A percentile compares a stretch with the other conserved stretches of the same genome.
Evolutionary conservation across 2,888 invertebrate genomes (phyloP).

Genomic region (Cantharis rustica): DNA sequence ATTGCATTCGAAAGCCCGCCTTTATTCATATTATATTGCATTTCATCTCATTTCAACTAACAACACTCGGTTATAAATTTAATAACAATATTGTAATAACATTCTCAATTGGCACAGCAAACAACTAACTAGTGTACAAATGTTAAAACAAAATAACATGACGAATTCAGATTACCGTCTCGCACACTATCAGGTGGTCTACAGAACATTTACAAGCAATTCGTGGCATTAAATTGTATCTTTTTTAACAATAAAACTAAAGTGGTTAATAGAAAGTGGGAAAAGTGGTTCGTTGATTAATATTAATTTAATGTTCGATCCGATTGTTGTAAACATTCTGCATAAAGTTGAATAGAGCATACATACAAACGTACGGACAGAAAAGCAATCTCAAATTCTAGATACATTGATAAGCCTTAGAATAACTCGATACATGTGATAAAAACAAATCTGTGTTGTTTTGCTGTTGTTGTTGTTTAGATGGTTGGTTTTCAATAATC

Average conservation of each 20-base stretch:
- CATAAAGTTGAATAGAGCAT: slow-evolving; percentile 37
- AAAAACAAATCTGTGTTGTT: slow-evolving; percentile 30
- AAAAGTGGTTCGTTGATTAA: not conserved
- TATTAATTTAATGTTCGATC: not conserved
- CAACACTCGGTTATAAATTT: slow-evolving; percentile 30
- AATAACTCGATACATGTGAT: slow-evolving; percentile 36
- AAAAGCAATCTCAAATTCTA: slow-evolving; percentile 42
- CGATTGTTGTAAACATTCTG: slow-evolving; percentile 26
- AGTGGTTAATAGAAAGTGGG: not conserved
- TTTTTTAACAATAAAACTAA: not conserved
- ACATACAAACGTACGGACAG: slow-evolving; percentile 42
- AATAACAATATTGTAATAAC: slow-evolving; percentile 26
- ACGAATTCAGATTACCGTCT: slow-evolving; percentile 38
- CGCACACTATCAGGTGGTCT: slow-evolving; percentile 28
- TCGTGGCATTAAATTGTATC: not conserved
- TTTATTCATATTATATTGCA: slow-evolving; percentile 24
- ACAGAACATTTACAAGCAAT: not conserved
- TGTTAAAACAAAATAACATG: slow-evolving; percentile 26
- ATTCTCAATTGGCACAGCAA: slow-evolving; percentile 33
- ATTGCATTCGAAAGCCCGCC: slow-evolving; percentile 23
- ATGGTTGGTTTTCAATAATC: slow-evolving; percentile 25
- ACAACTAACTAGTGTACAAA: slow-evolving; percentile 29
- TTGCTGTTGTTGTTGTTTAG: slow-evolving; percentile 10
- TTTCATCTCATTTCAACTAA: slow-evolving; percentile 22
- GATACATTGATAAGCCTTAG: slow-evolving; percentile 42